Evolutionary conservation across 1,140 invertebrate genomes (phyloP).

Genomic region (Oppia nitens): DNA sequence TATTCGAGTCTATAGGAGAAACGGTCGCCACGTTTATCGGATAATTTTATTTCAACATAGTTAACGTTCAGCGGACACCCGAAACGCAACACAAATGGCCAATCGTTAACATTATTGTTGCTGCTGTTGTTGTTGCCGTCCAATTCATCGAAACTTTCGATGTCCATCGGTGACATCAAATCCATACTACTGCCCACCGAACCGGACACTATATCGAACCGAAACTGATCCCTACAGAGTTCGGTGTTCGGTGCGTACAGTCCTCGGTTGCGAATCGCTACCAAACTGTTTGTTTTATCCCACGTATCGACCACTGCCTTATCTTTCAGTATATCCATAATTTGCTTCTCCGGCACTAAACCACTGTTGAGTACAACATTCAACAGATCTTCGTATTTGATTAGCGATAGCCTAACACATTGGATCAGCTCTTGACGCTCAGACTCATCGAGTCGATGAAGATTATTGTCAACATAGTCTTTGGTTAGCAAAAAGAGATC

Average conservation of each 20-base stretch:
- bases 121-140: no score
- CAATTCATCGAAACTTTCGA: no score
- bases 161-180: no score
- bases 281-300: not conserved
- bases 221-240: not conserved
- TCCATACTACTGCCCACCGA: no score
- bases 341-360: not conserved
- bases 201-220: not conserved
- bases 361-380: not conserved
- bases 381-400: slow-evolving; percentile 1
- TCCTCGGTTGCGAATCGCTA: not conserved
- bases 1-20: slow-evolving; percentile 7
- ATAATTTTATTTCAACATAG: slow-evolving; percentile 2
- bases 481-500: not conserved
- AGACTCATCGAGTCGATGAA: not conserved
- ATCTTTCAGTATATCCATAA: not conserved
- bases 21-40: slow-evolving; percentile 1
- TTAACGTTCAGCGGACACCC: slow-evolving; percentile 5
- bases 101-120: not conserved
- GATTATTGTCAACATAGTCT: not conserved
- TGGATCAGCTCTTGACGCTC: slow-evolving; percentile 1
- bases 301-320: not conserved
- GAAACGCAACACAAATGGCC: not conserved
- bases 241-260: not conserved
- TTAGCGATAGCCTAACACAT: not conserved